These are phyloP conservation scores for Crotalus horridus DNA, from an alignment of 2,113 vertebrate species.

Conservation along the genomic window DNA sequence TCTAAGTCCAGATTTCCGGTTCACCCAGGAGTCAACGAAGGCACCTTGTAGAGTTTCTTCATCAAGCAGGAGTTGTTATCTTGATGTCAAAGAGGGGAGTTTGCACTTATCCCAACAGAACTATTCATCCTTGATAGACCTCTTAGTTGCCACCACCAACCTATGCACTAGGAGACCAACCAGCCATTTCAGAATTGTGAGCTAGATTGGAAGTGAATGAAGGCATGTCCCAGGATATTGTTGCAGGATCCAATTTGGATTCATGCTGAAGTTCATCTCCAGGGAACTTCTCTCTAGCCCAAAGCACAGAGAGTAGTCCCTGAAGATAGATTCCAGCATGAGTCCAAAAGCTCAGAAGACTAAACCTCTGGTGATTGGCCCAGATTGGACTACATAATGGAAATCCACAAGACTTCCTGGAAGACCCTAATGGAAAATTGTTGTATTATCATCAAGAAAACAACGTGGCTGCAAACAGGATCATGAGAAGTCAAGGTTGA, in stretches of 20 bases:
- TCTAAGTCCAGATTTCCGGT: neutral
- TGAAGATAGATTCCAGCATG: too few relatives aligned
- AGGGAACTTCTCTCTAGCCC: too few relatives aligned
- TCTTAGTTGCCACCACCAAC: neutral
- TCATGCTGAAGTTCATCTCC: too few relatives aligned
- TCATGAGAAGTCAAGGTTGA: neutral
- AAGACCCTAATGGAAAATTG: neutral
- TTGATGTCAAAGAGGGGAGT: neutral
- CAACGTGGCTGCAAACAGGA: neutral
- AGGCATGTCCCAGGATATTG: too few relatives aligned
- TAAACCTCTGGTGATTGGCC: too few relatives aligned
- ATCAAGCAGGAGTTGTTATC: neutral
- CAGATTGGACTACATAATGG: neutral
- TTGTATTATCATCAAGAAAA: neutral
- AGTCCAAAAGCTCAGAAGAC: too few relatives aligned
- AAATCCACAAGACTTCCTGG: neutral
- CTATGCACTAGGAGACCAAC: neutral
- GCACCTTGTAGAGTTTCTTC: neutral
- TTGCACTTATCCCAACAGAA: neutral
- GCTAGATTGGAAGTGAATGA: too few relatives aligned
- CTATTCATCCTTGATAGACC: neutral
- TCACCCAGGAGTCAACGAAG: neutral
- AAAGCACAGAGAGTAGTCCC: too few relatives aligned
- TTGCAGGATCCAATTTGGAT: too few relatives aligned
- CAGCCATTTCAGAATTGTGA: too few relatives aligned